Base-by-base conservation (phyloP, 2,113 vertebrate genomes). In the Girardinichthys multiradiatus region DNA sequence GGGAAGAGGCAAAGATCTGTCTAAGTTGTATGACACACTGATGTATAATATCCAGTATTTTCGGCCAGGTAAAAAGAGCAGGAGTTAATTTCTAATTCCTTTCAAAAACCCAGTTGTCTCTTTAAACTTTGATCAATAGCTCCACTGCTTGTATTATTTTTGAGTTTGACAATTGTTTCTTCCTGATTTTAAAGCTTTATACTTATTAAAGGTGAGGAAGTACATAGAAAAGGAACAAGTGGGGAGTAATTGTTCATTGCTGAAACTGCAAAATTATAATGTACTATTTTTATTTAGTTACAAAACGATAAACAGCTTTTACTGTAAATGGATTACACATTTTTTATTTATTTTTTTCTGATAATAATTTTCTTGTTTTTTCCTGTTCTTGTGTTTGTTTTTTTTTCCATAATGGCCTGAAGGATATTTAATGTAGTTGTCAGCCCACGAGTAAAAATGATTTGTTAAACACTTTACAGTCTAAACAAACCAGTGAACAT, bases 41-140 rank as follows among this genome's bases (percentile, higher is more conserved):
- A n/a, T 54, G 21, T n/a, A 54, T 54, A 54, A n/a, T 54, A 54
- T 54, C 48, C 48, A n/a, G n/a, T 54, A 54, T 54, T 54, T 54
- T 54, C 48, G n/a, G 48, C 48, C 48, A n/a, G 48, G 48, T n/a
- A 11, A 54, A n/a, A n/a, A 54, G 24, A 54, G 45, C 9, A 8
- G 45, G 45, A 24, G 9, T 24, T 24, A 7, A 11, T 24, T 21
- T 54, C 48, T 24, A 54, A 24, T 24, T 54, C 19, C 21, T 54
- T 24, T 21, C n/a, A 24, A 51, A 51, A 51, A 51, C 45, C 9
- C 45, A 24, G 45, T 15, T 24, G 45, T 51, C 45, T 51, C 45
- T 54, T 54, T n/a, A 54, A n/a, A 5, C 48, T 54, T 17, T n/a
- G 48, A 21, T 39, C 37, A 33, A 33, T 3, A 33, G 31, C 31